Conservation (phyloP, 1,140 invertebrate species). For the Homarus americanus region DNA sequence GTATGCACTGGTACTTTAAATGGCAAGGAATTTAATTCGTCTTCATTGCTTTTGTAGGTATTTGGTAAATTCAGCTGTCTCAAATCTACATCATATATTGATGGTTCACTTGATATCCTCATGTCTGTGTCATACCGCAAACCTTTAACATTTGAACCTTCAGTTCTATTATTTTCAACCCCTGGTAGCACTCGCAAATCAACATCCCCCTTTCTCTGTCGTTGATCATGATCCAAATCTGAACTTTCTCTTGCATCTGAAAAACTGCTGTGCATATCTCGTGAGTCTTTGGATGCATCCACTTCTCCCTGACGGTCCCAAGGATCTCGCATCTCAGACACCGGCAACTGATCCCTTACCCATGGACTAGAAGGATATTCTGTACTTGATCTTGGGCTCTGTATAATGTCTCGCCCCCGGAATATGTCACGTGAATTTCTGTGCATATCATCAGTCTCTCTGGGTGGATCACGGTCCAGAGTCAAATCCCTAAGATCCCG, state of each 20-base stretch:
- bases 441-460: slow-evolving; percentile 6
- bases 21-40: slow-evolving; percentile 84
- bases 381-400: slow-evolving; percentile 27
- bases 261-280: slow-evolving; percentile 24
- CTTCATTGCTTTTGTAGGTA: slow-evolving; percentile 42
- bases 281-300: slow-evolving; percentile 22
- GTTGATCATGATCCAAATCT: slow-evolving; percentile 40
- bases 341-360: slow-evolving; percentile 39
- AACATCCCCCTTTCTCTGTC: slow-evolving; percentile 66
- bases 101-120: slow-evolving; percentile 55
- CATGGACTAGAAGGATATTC: slow-evolving; percentile 27
- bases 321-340: slow-evolving; percentile 26
- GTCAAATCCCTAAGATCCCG: slow-evolving; percentile 8
- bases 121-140: slow-evolving; percentile 54
- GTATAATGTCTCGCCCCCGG: slow-evolving; percentile 28
- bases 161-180: slow-evolving; percentile 30
- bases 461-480: not conserved
- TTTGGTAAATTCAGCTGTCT: slow-evolving; percentile 78
- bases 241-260: slow-evolving; percentile 5
- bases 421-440: slow-evolving; percentile 38
- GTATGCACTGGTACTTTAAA: slow-evolving; percentile 86
- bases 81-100: slow-evolving; percentile 85
- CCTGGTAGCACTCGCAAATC: slow-evolving; percentile 71
- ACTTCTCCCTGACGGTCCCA: slow-evolving; percentile 45
- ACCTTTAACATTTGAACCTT: slow-evolving; percentile 25